Evolutionary conservation across 2,888 invertebrate species (phyloP).

Genomic region (Kryphioiulus occultus): DNA sequence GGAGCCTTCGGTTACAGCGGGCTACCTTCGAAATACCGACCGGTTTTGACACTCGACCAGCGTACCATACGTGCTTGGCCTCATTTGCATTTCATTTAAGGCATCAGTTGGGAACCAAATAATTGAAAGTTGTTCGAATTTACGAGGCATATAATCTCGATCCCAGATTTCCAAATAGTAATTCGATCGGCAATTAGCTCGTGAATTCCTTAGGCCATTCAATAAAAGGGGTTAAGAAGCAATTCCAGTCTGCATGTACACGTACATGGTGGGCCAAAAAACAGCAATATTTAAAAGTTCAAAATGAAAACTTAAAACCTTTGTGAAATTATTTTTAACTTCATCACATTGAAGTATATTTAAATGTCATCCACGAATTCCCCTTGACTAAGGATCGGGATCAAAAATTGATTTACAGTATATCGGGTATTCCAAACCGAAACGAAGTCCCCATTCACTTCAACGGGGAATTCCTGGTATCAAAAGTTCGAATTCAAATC

Average conservation of each 20-base stretch:
- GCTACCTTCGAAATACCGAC: background rate
- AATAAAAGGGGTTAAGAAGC: background rate
- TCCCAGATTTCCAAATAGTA: background rate
- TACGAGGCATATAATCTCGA: background rate
- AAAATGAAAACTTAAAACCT: too few species aligned
- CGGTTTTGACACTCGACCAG: background rate
- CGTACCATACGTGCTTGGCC: background rate
- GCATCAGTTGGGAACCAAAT: background rate
- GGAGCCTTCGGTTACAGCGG: background rate
- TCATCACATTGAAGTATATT: too few species aligned
- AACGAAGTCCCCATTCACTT: too few species aligned
- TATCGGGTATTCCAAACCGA: too few species aligned
- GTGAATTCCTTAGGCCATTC: background rate
- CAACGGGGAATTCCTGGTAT: too few species aligned
- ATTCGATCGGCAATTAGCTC: background rate
- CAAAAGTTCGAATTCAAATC: too few species aligned
- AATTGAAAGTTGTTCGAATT: background rate
- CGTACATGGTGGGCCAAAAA: too few species aligned
- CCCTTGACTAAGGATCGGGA: too few species aligned
- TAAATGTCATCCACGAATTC: too few species aligned
- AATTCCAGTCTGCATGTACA: background rate
- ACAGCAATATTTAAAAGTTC: too few species aligned
- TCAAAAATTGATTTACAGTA: too few species aligned
- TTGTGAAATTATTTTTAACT: too few species aligned
- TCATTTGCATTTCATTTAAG: background rate